Base-by-base conservation (phyloP, 1,140 invertebrate genomes). In the Atta colombica region DNA sequence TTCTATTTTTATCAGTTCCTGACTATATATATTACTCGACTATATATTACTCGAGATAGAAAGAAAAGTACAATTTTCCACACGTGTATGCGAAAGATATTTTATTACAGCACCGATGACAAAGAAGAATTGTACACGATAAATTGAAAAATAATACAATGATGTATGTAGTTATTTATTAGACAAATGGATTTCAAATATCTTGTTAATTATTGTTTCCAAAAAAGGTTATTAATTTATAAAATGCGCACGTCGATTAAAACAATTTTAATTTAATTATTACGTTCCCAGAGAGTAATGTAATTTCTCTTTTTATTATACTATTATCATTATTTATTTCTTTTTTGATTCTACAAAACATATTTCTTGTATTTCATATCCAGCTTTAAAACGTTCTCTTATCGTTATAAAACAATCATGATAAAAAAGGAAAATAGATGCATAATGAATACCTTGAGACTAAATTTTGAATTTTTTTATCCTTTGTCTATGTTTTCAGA, bases 1-100 rank as follows among this genome's bases (percentile, higher is more conserved):
- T 63, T 89, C 68, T 58, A 58, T 72, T 87, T 78, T 55, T 78
- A 75, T 80, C 53, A 69, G 51, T 77, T 85, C 21, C 51, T 68
- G 61, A 60, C 74, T 81, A n/a, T 21, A 58, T 21, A 58, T 14
- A 78, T 21, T 21, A 45, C 25, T 53, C 61, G 68, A 60, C 74
- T 81, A 25, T 21, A 58, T 14, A 78, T 21, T 21, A 45, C 25
- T 53, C 60, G 25, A 49, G 25, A 66, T 14, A 51, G 39, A 69
- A 39, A 69, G 14, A 69, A 5, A 25, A 35, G 12, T 31, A 39
- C 45, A 66, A 66, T 78, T 65, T 51, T 49, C 28, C 61, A 53
- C 60, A 51, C 39, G 35, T 75, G 8, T 21, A 60, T 45, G 4
- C 14, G 21, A 49, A 49, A 65, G 12, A 65, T 61, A 61, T 49